Evolutionary conservation across 2,888 invertebrate species (phyloP).

Genomic region (Cheilosia impressa): DNA sequence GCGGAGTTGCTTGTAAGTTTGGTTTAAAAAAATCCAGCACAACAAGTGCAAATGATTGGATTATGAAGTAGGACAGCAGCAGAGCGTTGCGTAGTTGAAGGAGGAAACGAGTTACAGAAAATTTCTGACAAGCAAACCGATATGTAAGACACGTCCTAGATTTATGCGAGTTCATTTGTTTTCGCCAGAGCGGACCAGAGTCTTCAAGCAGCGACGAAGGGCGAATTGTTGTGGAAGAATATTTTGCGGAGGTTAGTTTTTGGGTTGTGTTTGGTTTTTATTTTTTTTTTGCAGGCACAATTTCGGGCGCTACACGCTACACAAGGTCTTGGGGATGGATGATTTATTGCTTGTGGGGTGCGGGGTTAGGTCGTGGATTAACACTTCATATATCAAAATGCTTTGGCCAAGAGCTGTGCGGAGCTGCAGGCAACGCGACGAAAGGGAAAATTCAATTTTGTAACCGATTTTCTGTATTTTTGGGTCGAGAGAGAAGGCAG

Average conservation of each 20-base stretch:
- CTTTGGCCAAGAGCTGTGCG: conserved; percentile 57
- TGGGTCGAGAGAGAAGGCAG: conserved; percentile 16
- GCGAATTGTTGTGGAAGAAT: conserved; percentile 50
- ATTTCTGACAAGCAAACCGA: conserved; percentile 59
- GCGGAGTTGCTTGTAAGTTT: conserved; percentile 39
- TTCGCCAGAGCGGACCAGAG: conserved; percentile 9
- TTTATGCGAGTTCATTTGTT: conserved; percentile 75
- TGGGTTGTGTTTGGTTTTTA: neutral
- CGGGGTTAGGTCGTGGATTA: conserved; percentile 52
- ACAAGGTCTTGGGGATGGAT: conserved; percentile 49
- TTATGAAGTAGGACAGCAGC: conserved; percentile 61
- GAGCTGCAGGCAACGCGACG: conserved; percentile 20
- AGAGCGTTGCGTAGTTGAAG: conserved; percentile 14
- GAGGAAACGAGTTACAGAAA: conserved; percentile 15
- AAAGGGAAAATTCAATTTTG: conserved; percentile 71
- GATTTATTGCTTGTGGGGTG: conserved; percentile 58
- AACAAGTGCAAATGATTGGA: conserved; percentile 73
- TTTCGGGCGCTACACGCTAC: conserved; percentile 5
- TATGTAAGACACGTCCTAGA: conserved; percentile 74
- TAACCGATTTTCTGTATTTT: conserved; percentile 60
- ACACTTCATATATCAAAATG: conserved; percentile 74
- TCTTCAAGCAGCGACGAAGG: neutral
- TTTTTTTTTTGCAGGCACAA: conserved; percentile 41
- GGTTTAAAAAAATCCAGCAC: conserved; percentile 45
- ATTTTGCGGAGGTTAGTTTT: conserved; percentile 56